Evolutionary conservation across 1,140 invertebrate genomes (phyloP).

Genomic region (Ectropis grisescens): DNA sequence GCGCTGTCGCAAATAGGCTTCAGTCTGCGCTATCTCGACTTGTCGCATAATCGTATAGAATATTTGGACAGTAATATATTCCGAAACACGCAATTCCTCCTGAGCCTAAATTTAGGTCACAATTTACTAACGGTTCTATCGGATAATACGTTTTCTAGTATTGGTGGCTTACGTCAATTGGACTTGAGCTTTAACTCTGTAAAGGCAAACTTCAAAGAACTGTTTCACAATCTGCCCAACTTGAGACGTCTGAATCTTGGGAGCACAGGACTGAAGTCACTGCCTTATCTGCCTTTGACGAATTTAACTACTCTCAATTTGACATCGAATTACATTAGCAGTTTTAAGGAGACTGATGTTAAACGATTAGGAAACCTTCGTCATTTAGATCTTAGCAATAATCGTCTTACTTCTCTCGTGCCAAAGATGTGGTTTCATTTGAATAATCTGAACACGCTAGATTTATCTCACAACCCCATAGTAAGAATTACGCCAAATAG

Average conservation of each 20-base stretch:
- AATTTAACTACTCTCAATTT: slow-evolving; percentile 83
- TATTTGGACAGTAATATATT: slow-evolving; percentile 91
- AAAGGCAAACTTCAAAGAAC: slow-evolving; percentile 89
- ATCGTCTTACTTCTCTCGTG: slow-evolving; percentile 76
- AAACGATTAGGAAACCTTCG: slow-evolving; percentile 75
- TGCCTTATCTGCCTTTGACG: slow-evolving; percentile 79
- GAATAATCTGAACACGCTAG: slow-evolving; percentile 72
- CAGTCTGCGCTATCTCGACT: slow-evolving; percentile 80
- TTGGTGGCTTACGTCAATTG: slow-evolving; percentile 81
- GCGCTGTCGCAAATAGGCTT: slow-evolving; percentile 82
- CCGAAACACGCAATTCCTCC: slow-evolving; percentile 82
- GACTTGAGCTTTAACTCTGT: slow-evolving; percentile 86
- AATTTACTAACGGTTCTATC: slow-evolving; percentile 89
- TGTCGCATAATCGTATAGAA: slow-evolving; percentile 86
- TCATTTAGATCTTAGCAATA: slow-evolving; percentile 76
- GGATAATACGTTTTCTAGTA: slow-evolving; percentile 89
- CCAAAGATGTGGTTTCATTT: slow-evolving; percentile 73
- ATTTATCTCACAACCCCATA: slow-evolving; percentile 77
- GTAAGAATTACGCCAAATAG: slow-evolving; percentile 68
- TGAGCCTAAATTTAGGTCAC: slow-evolving; percentile 82
- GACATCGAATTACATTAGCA: slow-evolving; percentile 79
- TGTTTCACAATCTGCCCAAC: slow-evolving; percentile 89
- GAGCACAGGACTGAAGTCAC: slow-evolving; percentile 79
- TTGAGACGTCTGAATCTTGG: slow-evolving; percentile 82
- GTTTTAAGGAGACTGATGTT: slow-evolving; percentile 73